Evolutionary conservation across 2,797 vertebrate species (phyloP), one percentile per base, ranked within the genome.

Genomic region (Spea hammondii): DNA sequence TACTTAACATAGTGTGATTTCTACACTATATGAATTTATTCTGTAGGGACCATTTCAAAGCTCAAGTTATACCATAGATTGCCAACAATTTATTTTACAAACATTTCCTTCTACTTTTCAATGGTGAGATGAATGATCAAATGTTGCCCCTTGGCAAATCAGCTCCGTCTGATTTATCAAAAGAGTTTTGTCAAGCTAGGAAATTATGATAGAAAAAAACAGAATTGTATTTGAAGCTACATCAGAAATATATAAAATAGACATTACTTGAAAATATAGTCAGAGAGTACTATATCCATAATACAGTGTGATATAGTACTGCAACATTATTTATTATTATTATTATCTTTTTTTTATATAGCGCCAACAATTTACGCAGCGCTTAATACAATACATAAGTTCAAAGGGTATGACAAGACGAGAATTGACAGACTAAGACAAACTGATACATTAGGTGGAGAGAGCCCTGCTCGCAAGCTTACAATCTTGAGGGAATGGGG

Each of bases 151-250:
- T 50, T 79, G 46, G 73, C 64, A 79, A 49, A 64, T 73, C 12
- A 68, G 70, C 70, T 68, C 11, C 59, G 59, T 79, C 53, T 66
- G 51, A 60, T 48, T 59, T 79, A 67, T 73, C 54, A 79, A 79
- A 78, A 68, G 70, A 78, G 66, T 45, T 53, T 73, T 79, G 70
- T 79, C 70, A 73, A 73, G 47, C 62, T 73, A 65, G 17, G 66
- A 73, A 67, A 57, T 49, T 50, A 73, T 73, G 53, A 11, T 66
- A 73, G 32, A 14, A 72, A 60, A 62, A 68, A 79, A 44, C 47
- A 46, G 13, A 79, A 67, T 79, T 79, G 64, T 70, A 73, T 73
- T 44, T 68, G 54, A 73, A 44, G 54, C 46, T 47, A 49, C 69
- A 67, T 51, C 62, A 59, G 17, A 73, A 14, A 72, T 73, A 73